Base-by-base conservation (phyloP, 2,888 invertebrate genomes). In the Thyatira batis region DNA sequence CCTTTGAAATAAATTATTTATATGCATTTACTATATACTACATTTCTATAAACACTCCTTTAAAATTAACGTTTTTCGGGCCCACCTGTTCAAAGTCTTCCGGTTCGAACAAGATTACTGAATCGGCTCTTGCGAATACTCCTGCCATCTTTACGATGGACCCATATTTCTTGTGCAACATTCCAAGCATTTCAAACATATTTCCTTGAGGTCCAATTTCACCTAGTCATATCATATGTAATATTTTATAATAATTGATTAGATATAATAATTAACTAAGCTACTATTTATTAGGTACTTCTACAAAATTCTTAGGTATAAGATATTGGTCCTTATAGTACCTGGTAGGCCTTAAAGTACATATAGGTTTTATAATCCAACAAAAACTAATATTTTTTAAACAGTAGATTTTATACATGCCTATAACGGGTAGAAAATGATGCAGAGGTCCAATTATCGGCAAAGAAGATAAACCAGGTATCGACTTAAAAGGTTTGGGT, bases 101-200 rank as follows among this genome's bases (percentile, higher is more conserved):
- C 1, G 89, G 90, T 33, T 88, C 78, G 64, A 79, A 90, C 39
- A 89, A 63, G 11, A 89, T 58, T 20, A 91, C 79, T 69, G 87
- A 73, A 50, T 70, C 62, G 0, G 83, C 82, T 62, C 87, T 80
- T 20, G 75, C 67, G 30, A 86, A 71, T 20, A 87, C 48, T 3
- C 87, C 85, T 3, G 81, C 78, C 65, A 89, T 60, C 72, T 78
- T 87, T n/a, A 89, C 84, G 8, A 91, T 59, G 0, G 78, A 61
- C 3, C 89, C 90, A 71, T 66, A 87, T 58, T 81, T 85, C 53
- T 82, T 65, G 50, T 78, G 50, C 5, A 89, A 61, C 6, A 58
- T 53, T 43, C 71, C 76, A n/a, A 76, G 30, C 61, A 85, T 60
- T 1, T 80, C 67, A 20, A 76, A 78, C 49, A 86, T 62, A 59